Evolutionary conservation across 2,797 vertebrate genomes (phyloP), one percentile per base, ranked within the genome.

Genomic region (Pseudomugil tenellus): DNA sequence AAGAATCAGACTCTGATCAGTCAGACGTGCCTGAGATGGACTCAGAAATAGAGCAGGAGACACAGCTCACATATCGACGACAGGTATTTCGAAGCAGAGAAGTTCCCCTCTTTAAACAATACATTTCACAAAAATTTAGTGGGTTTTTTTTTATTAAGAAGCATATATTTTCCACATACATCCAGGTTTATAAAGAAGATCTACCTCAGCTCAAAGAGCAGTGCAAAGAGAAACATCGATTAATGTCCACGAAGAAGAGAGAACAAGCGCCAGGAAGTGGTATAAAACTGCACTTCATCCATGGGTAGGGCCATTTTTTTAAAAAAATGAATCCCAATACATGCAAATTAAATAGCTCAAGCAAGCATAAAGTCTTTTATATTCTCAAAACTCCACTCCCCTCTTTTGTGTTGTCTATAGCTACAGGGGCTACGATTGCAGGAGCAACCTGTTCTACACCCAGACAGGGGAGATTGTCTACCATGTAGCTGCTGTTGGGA

Each of bases 181-280:
- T 78, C 34, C 88, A 99, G 98, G 96, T 99, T 94, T 99, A 99
- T 95, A 99, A 99, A 96, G 98, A 99, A 96, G 98, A 99, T 96
- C 97, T 99, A 96, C 97, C 97, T 98, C 98, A 98, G 86, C 96
- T 99, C 90, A 98, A 98, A 95, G 96, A 99, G 89, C 97, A 98
- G 92, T 97, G 94, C 93, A 98, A 96, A 93, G 97, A 97, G 88
- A 98, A 97, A 91, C 94, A 96, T 80, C 95, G 94, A 90, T 93
- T 89, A 64, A 93, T 92, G 65, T 92, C 96, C 82, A 96, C 96
- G 90, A 98, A 99, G 89, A 97, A 97, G 91, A 93, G 96, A 84
- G 97, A 96, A 67, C 87, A 90, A 70, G 91, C 96, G 58, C 97
- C 98, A 0, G 93, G 94, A 56, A 98, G 95, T 52, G 96, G 96